These are phyloP conservation scores for Lordiphosa clarofinis DNA, from an alignment of 1,140 invertebrate genomes.

Conservation along the genomic window DNA sequence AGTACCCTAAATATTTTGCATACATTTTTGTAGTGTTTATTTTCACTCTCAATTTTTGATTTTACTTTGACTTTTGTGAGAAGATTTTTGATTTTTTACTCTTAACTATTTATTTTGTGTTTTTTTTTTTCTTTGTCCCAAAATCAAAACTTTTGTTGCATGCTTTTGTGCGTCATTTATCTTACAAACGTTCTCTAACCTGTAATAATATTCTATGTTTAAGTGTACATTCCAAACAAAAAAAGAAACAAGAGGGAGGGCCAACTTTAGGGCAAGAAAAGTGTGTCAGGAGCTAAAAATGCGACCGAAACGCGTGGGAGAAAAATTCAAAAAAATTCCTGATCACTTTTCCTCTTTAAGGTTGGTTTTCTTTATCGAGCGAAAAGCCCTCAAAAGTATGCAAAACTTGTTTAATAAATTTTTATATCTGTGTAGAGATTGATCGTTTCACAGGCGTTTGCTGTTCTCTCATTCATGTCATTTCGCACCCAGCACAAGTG, in stretches of 20 bases:
- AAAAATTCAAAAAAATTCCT: too few relatives aligned
- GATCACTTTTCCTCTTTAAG: too few relatives aligned
- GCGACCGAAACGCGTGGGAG: too few relatives aligned
- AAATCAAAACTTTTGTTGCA: constrained; percentile 40
- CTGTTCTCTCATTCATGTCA: constrained; percentile 1
- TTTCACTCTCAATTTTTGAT: constrained; percentile 40
- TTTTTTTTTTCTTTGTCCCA: constrained; percentile 6
- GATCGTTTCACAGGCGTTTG: neutral
- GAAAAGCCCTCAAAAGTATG: too few relatives aligned
- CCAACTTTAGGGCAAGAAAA: too few relatives aligned
- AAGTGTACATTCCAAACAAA: constrained; percentile 39
- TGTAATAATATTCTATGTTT: constrained; percentile 6
- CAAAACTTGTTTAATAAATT: neutral
- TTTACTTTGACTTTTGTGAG: constrained; percentile 30
- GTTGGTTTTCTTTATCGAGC: too few relatives aligned
- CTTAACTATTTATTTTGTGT: constrained; percentile 15
- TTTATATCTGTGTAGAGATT: constrained; percentile 1
- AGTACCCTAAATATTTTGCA: constrained; percentile 54
- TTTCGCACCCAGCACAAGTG: constrained; percentile 4
- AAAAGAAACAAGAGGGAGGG: constrained; percentile 2
- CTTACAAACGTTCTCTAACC: neutral
- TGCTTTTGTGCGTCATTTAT: constrained; percentile 39
- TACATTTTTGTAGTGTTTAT: constrained; percentile 74
- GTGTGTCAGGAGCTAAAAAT: too few relatives aligned
- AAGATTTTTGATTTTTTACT: constrained; percentile 16